Base-by-base conservation (phyloP, 2,888 invertebrate genomes). In the Xylophagus ater region DNA sequence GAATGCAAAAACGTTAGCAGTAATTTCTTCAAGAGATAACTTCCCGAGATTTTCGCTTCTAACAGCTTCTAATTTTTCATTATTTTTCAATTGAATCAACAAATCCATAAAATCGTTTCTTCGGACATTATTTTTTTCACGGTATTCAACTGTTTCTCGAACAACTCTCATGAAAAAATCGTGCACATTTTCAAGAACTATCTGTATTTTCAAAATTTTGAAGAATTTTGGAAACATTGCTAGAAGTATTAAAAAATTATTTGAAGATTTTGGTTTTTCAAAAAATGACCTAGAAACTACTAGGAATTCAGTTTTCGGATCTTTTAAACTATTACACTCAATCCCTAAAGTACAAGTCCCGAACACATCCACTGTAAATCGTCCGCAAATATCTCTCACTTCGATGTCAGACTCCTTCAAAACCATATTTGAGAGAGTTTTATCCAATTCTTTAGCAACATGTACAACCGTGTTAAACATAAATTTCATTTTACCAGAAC, bases 1-100 rank as follows among this genome's bases (percentile, higher is more conserved):
- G 51, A 78, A 74, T 1, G 69, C 55, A 31, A 72, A 58, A 6
- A 72, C 68, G 42, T 76, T 73, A 0, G 73, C 67, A 0, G 68
- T 59, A 12, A 76, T 53, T 31, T 74, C 53, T 3, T 68, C 60
- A 9, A 69, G 51, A 1, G 64, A 57, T 1, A 72, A 50, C 2
- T 58, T 43, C 1, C 38, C 38, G 0, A 36, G 10, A 2, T 30
- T 34, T 2, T 26, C 29, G 2, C 9, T 23, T 15, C 18, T 40
- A n/a, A 34, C 21, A 7, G 19, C 23, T 8, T 29, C 19, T 13
- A 40, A 10, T 12, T 34, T 28, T n/a, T 34, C 40, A 12, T 12
- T 12, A 17, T 34, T 34, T 15, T 40, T 34, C 18, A 41, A 19
- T 18, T 37, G 25, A 5, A 46, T 37, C 9, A 46, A 17, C 1